phyloP scores from a whole-genome alignment of 2,797 vertebrate species.

The Carcharodon carcharias region DNA sequence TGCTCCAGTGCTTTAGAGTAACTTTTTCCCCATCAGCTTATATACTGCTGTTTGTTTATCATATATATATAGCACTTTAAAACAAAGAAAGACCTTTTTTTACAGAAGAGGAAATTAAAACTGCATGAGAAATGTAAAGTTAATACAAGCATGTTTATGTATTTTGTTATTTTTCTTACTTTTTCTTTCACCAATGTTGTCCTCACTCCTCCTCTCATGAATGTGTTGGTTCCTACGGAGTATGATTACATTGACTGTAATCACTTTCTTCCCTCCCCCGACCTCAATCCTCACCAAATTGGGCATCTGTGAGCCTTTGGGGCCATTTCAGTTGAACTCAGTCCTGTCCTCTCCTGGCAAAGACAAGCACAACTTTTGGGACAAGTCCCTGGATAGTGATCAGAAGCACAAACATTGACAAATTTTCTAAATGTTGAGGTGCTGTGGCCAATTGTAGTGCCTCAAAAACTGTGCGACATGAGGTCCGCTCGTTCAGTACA shows the following conservation, averaged over 20 bases:
- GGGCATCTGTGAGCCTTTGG: background rate
- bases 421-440: background rate
- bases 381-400: background rate
- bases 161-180: background rate
- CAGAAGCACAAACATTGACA: background rate
- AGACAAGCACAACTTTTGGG: background rate
- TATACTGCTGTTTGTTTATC: background rate
- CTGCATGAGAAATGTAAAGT: background rate
- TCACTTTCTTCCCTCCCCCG: background rate
- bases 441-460: background rate
- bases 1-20: background rate
- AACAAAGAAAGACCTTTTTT: background rate
- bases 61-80: background rate
- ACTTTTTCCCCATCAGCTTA: background rate
- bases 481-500: background rate
- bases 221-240: background rate
- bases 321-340: background rate
- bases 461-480: background rate
- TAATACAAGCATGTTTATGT: background rate
- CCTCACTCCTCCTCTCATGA: background rate
- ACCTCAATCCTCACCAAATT: background rate
- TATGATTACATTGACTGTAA: too few species aligned
- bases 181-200: background rate
- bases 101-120: background rate
- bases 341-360: background rate